These are phyloP conservation scores for Leptinotarsa lineolata DNA, from an alignment of 1,140 invertebrate genomes.

Conservation along the genomic window DNA sequence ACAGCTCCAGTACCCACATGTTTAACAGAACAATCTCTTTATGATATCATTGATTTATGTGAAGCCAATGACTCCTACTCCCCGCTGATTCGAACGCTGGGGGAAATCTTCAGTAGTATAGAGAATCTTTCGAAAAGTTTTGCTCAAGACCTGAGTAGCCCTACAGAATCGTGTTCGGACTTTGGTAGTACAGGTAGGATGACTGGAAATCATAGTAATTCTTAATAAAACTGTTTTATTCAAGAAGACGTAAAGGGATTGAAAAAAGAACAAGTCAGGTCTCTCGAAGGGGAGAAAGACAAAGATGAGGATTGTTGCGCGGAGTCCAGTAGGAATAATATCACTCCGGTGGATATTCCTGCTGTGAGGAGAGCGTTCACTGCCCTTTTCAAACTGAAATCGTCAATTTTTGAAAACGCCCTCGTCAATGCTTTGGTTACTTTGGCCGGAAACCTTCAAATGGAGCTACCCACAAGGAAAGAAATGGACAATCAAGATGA, in stretches of 20 bases:
- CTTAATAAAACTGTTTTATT: constrained; percentile 29
- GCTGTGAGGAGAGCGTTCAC: constrained; percentile 69
- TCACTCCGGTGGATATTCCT: constrained; percentile 59
- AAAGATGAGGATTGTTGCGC: constrained; percentile 78
- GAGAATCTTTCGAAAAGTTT: constrained; percentile 74
- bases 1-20: constrained; percentile 51
- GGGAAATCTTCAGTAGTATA: constrained; percentile 73
- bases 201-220: not conserved
- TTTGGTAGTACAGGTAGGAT: constrained; percentile 58
- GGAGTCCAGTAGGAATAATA: constrained; percentile 35
- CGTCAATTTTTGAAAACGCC: constrained; percentile 67
- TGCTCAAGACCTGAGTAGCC: constrained; percentile 56
- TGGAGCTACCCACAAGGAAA: constrained; percentile 71
- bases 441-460: constrained; percentile 72
- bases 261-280: constrained; percentile 70
- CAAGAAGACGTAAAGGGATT: constrained; percentile 52
- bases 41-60: constrained; percentile 69
- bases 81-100: constrained; percentile 69
- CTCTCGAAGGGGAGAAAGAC: constrained; percentile 77
- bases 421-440: constrained; percentile 79
- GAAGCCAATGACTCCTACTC: constrained; percentile 66
- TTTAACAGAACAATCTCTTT: constrained; percentile 69
- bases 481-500: constrained; percentile 60
- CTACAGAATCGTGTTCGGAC: constrained; percentile 58
- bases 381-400: constrained; percentile 60